Percentiles rank a stretch among this genome's conserved stretches.
Conservation (phyloP, 1,140 invertebrate genomes). For the Idris sp. region DNA sequence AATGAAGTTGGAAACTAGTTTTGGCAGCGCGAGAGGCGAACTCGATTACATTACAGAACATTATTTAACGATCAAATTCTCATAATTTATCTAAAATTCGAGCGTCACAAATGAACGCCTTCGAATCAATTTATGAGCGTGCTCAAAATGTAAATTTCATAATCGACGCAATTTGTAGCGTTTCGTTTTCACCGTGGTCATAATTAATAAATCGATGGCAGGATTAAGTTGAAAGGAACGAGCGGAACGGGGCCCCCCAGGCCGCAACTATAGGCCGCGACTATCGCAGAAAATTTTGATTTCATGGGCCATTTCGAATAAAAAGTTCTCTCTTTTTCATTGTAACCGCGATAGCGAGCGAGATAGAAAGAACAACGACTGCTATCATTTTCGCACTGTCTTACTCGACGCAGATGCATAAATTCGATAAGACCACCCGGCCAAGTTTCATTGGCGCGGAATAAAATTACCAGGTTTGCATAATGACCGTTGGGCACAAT, state of each 20-base stretch:
- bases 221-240: constrained; percentile 4
- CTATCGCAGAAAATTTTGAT: constrained; percentile 61
- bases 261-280: constrained; percentile 34
- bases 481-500: constrained; percentile 34
- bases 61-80: too few species aligned
- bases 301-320: constrained; percentile 51
- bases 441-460: constrained; percentile 45
- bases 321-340: constrained; percentile 49
- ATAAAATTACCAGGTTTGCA: constrained; percentile 51
- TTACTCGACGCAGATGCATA: constrained; percentile 62
- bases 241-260: constrained; percentile 32
- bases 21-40: too few species aligned
- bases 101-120: constrained; percentile 17
- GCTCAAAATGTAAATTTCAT: constrained; percentile 41
- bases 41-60: too few species aligned
- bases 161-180: constrained; percentile 48
- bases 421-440: constrained; percentile 67
- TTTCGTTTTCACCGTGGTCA: constrained; percentile 13
- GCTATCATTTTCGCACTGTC: constrained; percentile 55
- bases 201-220: constrained; percentile 50
- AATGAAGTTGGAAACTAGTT: too few species aligned
- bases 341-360: constrained; percentile 35
- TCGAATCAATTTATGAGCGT: constrained; percentile 14
- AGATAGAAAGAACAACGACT: constrained; percentile 36
- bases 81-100: too few species aligned